Evolutionary conservation across 2,113 vertebrate genomes (phyloP).

Genomic region (Channa maculata): DNA sequence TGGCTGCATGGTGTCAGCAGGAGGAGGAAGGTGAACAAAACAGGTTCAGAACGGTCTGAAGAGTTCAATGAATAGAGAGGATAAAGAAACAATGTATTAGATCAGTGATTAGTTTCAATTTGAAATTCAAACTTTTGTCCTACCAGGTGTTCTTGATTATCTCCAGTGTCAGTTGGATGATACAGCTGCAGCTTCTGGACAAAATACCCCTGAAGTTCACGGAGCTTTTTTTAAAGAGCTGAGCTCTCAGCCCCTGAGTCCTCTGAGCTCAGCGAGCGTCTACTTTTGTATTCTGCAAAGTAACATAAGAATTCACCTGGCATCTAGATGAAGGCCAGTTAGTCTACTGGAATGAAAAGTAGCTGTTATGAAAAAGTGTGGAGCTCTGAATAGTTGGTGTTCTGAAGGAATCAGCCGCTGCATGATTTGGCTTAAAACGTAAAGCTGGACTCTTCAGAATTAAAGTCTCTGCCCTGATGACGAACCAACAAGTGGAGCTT

Average conservation of each 20-base stretch:
- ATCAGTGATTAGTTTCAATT: not conserved
- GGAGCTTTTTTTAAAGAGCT: slow-evolving; percentile 1
- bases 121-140: not conserved
- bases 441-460: not conserved
- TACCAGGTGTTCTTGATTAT: not conserved
- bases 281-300: slow-evolving; percentile 36
- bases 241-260: not conserved
- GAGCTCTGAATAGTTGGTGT: not conserved
- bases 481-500: too few relatives aligned
- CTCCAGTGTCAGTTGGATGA: slow-evolving; percentile 14
- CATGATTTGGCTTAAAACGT: not conserved
- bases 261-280: slow-evolving; percentile 10
- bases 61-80: not conserved
- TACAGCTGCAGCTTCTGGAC: slow-evolving; percentile 6
- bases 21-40: not conserved
- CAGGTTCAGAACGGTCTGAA: not conserved
- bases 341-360: slow-evolving; percentile 30
- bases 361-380: not conserved
- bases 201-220: not conserved
- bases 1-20: slow-evolving; percentile 1
- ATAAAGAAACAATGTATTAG: not conserved
- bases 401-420: not conserved
- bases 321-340: slow-evolving; percentile 4
- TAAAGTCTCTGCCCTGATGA: too few relatives aligned
- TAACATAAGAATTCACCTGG: slow-evolving; percentile 31